Conservation (phyloP, 1,140 invertebrate genomes). For the Aleiodes sp. region DNA sequence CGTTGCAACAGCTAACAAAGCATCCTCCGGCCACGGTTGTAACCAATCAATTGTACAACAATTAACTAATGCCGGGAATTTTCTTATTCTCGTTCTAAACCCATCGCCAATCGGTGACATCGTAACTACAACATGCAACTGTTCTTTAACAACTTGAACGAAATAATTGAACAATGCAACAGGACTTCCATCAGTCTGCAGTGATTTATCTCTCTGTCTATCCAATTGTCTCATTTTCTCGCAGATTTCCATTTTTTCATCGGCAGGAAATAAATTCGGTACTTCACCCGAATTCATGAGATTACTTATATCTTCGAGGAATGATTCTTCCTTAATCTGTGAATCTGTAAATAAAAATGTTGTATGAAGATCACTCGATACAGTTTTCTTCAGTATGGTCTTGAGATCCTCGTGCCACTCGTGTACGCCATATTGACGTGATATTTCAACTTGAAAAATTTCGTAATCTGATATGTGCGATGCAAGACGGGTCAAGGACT, state of each 20-base stretch:
- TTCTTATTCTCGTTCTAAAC: conserved; percentile 85
- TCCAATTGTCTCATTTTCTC: conserved; percentile 95
- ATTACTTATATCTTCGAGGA: conserved; percentile 94
- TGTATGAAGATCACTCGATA: conserved; percentile 83
- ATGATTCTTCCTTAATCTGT: conserved; percentile 93
- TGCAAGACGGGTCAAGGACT: conserved; percentile 88
- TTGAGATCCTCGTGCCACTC: conserved; percentile 95
- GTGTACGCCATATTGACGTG: conserved; percentile 80
- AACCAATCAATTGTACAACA: conserved; percentile 98
- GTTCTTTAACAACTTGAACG: conserved; percentile 86
- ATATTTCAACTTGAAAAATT: conserved; percentile 91
- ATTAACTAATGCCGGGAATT: conserved; percentile 94
- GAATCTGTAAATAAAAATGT: conserved; percentile 92
- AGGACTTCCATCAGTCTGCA: conserved; percentile 91
- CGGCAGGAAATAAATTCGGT: conserved; percentile 87
- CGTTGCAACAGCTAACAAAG: conserved; percentile 91
- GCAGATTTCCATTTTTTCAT: conserved; percentile 92
- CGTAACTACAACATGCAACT: conserved; percentile 89
- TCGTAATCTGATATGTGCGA: conserved; percentile 94
- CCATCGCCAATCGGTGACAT: conserved; percentile 92
- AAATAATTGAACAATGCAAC: conserved; percentile 92
- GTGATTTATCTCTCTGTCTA: conserved; percentile 85
- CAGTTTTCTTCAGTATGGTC: conserved; percentile 81
- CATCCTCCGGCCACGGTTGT: conserved; percentile 94
- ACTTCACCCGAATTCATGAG: conserved; percentile 93